phyloP scores from a whole-genome alignment of 1,140 invertebrate species.

The Ladona fulva region DNA sequence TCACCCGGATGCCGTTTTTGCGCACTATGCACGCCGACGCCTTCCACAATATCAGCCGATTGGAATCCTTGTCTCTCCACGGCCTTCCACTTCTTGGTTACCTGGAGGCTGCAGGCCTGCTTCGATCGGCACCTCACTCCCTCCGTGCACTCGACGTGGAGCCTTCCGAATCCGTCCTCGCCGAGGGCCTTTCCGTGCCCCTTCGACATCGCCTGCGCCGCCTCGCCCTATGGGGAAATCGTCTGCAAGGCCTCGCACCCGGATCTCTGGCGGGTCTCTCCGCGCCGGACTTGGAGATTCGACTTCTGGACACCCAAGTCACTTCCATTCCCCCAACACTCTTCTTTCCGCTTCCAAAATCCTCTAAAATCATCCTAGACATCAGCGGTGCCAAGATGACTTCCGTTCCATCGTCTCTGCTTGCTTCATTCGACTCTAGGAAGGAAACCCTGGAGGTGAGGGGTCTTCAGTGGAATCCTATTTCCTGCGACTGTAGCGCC shows the following conservation, averaged over 20 bases:
- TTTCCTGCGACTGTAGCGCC: constrained; percentile 76
- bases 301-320: constrained; percentile 69
- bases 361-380: constrained; percentile 66
- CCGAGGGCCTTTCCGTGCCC: constrained; percentile 68
- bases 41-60: constrained; percentile 54
- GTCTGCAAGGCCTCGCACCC: constrained; percentile 67
- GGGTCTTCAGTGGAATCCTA: constrained; percentile 66
- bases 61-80: constrained; percentile 39
- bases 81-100: constrained; percentile 29
- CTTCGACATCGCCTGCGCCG: constrained; percentile 67
- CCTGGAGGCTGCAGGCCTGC: constrained; percentile 27
- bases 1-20: constrained; percentile 15
- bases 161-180: constrained; percentile 71
- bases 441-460: constrained; percentile 58
- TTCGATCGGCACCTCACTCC: background rate
- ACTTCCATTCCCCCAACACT: constrained; percentile 64
- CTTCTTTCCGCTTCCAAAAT: constrained; percentile 80
- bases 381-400: constrained; percentile 66
- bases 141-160: constrained; percentile 63
- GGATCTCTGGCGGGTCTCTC: constrained; percentile 74
- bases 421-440: constrained; percentile 70
- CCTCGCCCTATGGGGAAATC: constrained; percentile 61
- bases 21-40: constrained; percentile 71
- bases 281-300: constrained; percentile 54
- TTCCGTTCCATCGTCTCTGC: constrained; percentile 62